phyloP scores from a whole-genome alignment of 2,113 vertebrate genomes.

The Bubo scandiacus region DNA sequence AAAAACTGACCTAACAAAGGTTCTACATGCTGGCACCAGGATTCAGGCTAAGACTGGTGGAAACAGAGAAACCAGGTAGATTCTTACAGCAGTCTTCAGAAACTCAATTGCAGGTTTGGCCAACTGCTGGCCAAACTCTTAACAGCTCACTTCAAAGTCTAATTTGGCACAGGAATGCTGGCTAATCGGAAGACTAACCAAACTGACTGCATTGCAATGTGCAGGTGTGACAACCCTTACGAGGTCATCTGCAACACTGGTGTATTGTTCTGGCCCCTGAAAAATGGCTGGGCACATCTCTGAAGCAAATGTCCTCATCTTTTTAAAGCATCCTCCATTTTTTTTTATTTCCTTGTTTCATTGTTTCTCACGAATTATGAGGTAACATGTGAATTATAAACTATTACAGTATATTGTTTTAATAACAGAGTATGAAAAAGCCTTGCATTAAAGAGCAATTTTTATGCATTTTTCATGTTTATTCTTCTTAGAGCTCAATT shows the following conservation, averaged over 20 bases:
- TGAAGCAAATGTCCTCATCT: not conserved
- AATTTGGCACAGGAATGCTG: not conserved
- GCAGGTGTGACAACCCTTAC: not conserved
- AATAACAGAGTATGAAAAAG: conserved; percentile 44
- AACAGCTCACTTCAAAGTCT: not conserved
- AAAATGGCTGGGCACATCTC: not conserved
- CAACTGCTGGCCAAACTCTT: not conserved
- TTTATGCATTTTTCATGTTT: conserved; percentile 65
- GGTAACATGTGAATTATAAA: not conserved
- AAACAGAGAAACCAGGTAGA: not conserved
- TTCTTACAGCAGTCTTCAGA: not conserved
- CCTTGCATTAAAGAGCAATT: conserved; percentile 7
- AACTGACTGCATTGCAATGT: not conserved
- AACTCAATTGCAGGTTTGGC: not conserved
- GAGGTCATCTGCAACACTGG: not conserved
- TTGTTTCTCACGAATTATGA: conserved; percentile 40
- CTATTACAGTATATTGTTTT: conserved; percentile 9
- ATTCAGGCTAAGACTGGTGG: not conserved
- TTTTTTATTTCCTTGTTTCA: not conserved
- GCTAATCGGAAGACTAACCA: not conserved
- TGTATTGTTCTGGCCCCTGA: not conserved
- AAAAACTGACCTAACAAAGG: not conserved
- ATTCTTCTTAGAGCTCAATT: conserved; percentile 58
- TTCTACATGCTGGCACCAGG: not conserved
- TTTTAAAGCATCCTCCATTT: not conserved